Conservation (phyloP, 2,797 vertebrate genomes). For the Loris lydekkerianus region DNA sequence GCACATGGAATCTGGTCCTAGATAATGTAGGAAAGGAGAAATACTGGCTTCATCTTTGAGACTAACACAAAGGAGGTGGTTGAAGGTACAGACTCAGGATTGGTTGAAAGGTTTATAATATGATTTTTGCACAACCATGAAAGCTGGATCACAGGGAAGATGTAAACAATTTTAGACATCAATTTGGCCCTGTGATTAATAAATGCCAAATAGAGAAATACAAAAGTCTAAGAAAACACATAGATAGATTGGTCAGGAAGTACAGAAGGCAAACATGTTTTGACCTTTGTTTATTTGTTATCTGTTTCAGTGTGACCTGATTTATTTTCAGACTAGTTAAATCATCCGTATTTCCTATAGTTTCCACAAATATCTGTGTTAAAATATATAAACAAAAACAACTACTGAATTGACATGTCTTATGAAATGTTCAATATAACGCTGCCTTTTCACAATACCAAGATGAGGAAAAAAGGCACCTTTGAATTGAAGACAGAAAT, state of each 20-base stretch:
- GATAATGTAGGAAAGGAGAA: neutral
- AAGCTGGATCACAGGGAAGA: neutral
- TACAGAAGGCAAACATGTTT: conserved; percentile 7
- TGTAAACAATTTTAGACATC: neutral
- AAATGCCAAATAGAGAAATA: neutral
- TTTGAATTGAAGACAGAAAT: conserved; percentile 71
- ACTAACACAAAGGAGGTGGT: neutral
- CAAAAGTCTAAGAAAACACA: conserved; percentile 7
- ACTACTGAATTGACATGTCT: conserved; percentile 53
- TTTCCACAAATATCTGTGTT: conserved; percentile 38
- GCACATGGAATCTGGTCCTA: neutral
- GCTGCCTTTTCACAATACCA: conserved; percentile 25
- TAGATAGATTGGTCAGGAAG: neutral
- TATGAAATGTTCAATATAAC: conserved; percentile 64
- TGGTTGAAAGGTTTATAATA: neutral
- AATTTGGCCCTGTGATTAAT: conserved; percentile 4
- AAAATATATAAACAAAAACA: conserved; percentile 67
- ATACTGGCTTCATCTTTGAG: neutral
- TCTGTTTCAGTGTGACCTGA: conserved; percentile 20
- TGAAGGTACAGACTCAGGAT: neutral
- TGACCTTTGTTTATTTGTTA: conserved; percentile 52
- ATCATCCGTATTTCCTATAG: conserved; percentile 27
- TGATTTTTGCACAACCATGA: neutral
- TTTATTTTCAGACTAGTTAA: conserved; percentile 57
- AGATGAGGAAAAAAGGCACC: conserved; percentile 62